phyloP scores from a whole-genome alignment of 2,113 vertebrate genomes.

The Halcyon malimbica region DNA sequence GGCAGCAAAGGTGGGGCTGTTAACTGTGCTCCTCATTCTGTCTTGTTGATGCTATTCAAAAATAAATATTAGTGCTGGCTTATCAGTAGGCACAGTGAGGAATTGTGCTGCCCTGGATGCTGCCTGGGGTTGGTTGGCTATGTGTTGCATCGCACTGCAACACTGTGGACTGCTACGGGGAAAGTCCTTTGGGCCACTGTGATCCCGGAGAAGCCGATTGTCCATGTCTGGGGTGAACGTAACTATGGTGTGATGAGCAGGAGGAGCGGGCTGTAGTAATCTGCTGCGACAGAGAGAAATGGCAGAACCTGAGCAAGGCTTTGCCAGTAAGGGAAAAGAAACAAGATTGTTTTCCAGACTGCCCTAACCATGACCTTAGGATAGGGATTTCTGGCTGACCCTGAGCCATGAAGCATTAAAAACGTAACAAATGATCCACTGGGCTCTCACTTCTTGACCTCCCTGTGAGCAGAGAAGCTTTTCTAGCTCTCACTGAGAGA shows the following conservation, averaged over 20 bases:
- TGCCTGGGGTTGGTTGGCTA: neutral
- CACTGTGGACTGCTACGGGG: neutral
- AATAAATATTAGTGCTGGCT: neutral
- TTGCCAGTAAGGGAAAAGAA: neutral
- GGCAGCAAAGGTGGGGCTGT: neutral
- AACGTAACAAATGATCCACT: conserved; percentile 46
- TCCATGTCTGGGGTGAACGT: neutral
- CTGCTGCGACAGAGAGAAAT: neutral
- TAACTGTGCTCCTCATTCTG: neutral
- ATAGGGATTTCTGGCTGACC: conserved; percentile 56
- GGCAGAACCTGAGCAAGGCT: conserved; percentile 6
- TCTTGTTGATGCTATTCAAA: neutral
- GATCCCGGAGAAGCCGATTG: neutral
- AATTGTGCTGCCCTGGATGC: neutral
- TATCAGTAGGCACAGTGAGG: accelerated
- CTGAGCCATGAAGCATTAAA: conserved; percentile 49
- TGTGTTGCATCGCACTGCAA: neutral
- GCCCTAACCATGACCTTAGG: conserved; percentile 32
- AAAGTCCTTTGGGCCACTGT: neutral
- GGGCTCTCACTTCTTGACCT: conserved; percentile 57
- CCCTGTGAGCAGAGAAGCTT: neutral
- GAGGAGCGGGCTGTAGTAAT: neutral
- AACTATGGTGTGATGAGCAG: neutral
- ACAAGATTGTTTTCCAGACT: conserved; percentile 23
- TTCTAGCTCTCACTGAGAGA: conserved; percentile 30